Percentiles rank a stretch among this genome's conserved stretches.
Evolutionary conservation across 2,888 invertebrate species (phyloP).

Genomic region (Tetramorium bicarinatum): DNA sequence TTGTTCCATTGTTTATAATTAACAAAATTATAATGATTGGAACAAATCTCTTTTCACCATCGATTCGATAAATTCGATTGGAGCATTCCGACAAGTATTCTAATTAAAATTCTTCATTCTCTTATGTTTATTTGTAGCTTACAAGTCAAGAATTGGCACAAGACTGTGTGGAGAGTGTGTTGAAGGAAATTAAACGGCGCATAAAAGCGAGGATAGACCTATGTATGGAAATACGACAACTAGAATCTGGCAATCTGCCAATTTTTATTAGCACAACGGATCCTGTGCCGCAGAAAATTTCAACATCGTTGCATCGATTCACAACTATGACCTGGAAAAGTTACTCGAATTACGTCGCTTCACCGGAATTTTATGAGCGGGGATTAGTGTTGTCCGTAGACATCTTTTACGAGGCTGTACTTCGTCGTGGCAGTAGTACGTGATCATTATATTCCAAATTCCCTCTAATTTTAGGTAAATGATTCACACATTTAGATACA

Average conservation of each 20-base stretch:
- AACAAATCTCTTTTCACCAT: neutral
- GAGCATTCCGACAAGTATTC: neutral
- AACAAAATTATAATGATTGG: neutral
- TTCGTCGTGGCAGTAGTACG: constrained; percentile 92
- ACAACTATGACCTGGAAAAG: constrained; percentile 82
- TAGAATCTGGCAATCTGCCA: constrained; percentile 88
- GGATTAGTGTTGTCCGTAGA: constrained; percentile 89
- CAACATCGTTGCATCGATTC: constrained; percentile 86
- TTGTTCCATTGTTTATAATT: constrained; percentile 5
- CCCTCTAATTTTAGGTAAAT: neutral
- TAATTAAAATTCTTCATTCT: constrained; percentile 12
- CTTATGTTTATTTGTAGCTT: constrained; percentile 55
- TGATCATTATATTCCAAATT: constrained; percentile 58
- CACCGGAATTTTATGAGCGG: constrained; percentile 84
- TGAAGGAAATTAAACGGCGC: constrained; percentile 91
- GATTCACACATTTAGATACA: constrained; percentile 30
- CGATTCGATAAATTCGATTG: neutral
- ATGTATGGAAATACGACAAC: constrained; percentile 91
- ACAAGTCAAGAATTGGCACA: constrained; percentile 86
- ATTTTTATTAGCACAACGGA: constrained; percentile 74
- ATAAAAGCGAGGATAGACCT: constrained; percentile 92
- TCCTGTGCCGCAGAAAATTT: constrained; percentile 89
- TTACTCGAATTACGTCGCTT: constrained; percentile 76
- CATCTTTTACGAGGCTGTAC: constrained; percentile 92
- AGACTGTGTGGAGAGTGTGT: constrained; percentile 92